Evolutionary conservation across 2,797 vertebrate genomes (phyloP).

Genomic region (Otolemur crassicaudatus): DNA sequence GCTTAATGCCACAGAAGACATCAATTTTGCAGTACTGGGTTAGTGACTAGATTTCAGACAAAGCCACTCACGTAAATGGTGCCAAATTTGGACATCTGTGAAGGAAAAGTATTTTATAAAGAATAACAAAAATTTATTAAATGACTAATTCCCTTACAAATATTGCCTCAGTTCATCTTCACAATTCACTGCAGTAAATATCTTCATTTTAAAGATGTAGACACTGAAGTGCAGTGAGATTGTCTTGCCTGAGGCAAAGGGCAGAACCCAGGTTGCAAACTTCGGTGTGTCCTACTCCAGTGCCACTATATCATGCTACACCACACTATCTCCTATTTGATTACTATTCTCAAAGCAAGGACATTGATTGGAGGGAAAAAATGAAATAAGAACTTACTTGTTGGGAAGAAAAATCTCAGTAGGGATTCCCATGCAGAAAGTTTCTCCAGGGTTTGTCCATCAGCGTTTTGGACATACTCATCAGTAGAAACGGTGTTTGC

Average conservation of each 20-base stretch:
- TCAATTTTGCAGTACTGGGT: slow-evolving; percentile 44
- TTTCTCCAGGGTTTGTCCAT: not conserved
- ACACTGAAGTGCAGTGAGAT: slow-evolving; percentile 5
- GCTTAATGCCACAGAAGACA: slow-evolving; percentile 61
- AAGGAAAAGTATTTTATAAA: slow-evolving; percentile 39
- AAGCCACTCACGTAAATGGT: slow-evolving; percentile 23
- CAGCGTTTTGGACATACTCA: not conserved
- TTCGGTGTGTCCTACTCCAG: not conserved
- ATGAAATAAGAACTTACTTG: slow-evolving; percentile 83
- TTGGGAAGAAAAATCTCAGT: slow-evolving; percentile 82
- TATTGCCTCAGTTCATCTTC: not conserved
- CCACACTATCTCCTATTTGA: slow-evolving; percentile 4
- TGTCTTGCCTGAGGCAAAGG: slow-evolving; percentile 2
- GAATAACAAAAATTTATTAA: slow-evolving; percentile 1
- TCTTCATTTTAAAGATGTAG: slow-evolving; percentile 46
- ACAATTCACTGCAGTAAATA: slow-evolving; percentile 26
- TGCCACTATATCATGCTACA: not conserved
- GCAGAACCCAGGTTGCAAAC: slow-evolving; percentile 30
- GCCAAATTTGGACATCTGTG: slow-evolving; percentile 32
- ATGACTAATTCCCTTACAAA: slow-evolving; percentile 13
- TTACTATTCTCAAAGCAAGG: slow-evolving; percentile 46
- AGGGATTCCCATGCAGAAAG: fast-evolving
- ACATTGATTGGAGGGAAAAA: not conserved
- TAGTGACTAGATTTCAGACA: slow-evolving; percentile 53
- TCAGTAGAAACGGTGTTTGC: not conserved